These are phyloP conservation scores for Cosmia pyralina DNA, from an alignment of 2,888 invertebrate species.

Conservation along the genomic window DNA sequence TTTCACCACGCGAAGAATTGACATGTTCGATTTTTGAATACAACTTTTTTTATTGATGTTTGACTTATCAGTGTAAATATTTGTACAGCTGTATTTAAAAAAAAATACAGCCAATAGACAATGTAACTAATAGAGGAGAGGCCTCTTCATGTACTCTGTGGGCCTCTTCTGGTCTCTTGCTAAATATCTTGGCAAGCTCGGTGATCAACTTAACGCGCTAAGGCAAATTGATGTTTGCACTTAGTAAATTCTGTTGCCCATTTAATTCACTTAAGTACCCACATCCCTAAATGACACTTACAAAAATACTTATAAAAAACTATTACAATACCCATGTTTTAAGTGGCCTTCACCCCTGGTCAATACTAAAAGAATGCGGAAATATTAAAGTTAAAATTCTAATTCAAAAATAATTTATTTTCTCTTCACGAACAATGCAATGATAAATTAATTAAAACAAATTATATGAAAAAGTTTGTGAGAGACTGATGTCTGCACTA, in stretches of 20 bases:
- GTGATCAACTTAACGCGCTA: neutral
- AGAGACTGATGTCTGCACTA: too few relatives aligned
- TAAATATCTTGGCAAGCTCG: conserved; percentile 8
- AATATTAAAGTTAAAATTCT: too few relatives aligned
- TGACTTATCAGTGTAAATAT: neutral
- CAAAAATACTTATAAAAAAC: neutral
- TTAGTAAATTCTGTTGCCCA: conserved; percentile 6
- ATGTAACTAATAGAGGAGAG: neutral
- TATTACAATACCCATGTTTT: neutral
- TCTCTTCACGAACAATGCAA: too few relatives aligned
- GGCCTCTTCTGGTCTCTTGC: neutral
- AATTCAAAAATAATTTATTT: too few relatives aligned
- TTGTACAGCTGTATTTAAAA: neutral
- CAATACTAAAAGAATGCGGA: neutral
- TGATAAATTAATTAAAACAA: too few relatives aligned
- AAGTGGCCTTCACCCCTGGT: too few relatives aligned
- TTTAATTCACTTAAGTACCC: neutral
- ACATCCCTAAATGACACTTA: neutral
- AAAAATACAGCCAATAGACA: neutral
- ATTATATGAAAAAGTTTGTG: too few relatives aligned
- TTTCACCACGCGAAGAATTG: conserved; percentile 11
- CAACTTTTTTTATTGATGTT: neutral
- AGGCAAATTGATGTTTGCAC: conserved; percentile 2
- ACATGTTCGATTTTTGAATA: conserved; percentile 40
- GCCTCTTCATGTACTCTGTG: too few relatives aligned